Conservation (phyloP, 30 jellyfish, hydroid and myxozoan genomes). For the Aurelia sp. region DNA sequence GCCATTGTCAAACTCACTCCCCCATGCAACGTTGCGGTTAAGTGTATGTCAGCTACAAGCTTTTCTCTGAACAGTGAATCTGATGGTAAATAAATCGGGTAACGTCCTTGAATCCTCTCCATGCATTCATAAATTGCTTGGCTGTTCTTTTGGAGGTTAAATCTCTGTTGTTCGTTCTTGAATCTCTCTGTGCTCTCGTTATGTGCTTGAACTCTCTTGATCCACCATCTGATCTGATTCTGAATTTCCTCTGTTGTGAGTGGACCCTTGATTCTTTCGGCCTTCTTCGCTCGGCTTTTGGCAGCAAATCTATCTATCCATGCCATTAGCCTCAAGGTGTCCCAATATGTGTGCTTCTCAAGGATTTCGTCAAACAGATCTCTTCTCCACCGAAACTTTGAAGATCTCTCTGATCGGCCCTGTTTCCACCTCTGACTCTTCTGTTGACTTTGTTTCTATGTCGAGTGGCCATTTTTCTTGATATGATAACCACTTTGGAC, state of each 20-base stretch:
- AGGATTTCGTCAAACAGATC: slow-evolving; percentile 13
- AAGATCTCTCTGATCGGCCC: slow-evolving; percentile 29
- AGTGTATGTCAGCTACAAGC: slow-evolving; percentile 3
- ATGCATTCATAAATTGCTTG: slow-evolving; percentile 4
- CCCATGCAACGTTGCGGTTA: slow-evolving; percentile 4
- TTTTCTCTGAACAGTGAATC: slow-evolving; percentile 8
- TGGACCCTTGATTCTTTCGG: slow-evolving; percentile 40
- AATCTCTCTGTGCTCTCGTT: slow-evolving; percentile 22
- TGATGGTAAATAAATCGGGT: slow-evolving; percentile 44
- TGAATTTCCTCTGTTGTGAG: slow-evolving; percentile 60
- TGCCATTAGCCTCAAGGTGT: slow-evolving; percentile 32
- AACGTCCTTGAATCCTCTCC: slow-evolving; percentile 53
- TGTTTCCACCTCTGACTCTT: slow-evolving; percentile 55
- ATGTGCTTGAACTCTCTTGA: slow-evolving; percentile 17
- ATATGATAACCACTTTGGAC: slow-evolving; percentile 60
- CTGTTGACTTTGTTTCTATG: slow-evolving; percentile 24
- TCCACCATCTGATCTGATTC: slow-evolving; percentile 16
- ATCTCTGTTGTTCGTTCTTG: slow-evolving; percentile 22
- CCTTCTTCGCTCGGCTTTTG: slow-evolving; percentile 25
- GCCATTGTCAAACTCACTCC: slow-evolving; percentile 30
- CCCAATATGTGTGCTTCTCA: slow-evolving; percentile 25
- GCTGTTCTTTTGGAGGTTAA: slow-evolving; percentile 33
- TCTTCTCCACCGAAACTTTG: not conserved
- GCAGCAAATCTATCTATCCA: slow-evolving; percentile 48
- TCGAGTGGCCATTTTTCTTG: slow-evolving; percentile 64